Evolutionary conservation across 2,113 vertebrate genomes (phyloP).

Genomic region (Anhinga anhinga): DNA sequence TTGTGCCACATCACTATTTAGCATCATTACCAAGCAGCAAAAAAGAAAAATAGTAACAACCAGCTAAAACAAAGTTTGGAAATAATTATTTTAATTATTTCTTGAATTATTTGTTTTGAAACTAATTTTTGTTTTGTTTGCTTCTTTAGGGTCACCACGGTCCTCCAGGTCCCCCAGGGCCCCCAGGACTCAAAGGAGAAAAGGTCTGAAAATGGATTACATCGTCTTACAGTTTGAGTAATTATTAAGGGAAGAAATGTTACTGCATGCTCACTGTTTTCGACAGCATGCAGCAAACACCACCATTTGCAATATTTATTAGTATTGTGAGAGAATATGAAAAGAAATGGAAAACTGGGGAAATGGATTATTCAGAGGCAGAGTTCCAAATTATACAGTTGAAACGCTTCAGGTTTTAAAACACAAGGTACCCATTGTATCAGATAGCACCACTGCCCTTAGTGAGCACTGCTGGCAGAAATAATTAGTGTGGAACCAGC

Average conservation of each 20-base stretch:
- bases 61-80: not conserved
- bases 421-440: not conserved
- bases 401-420: not conserved
- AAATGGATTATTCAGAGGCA: not conserved
- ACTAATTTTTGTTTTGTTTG: not conserved
- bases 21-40: not conserved
- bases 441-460: not conserved
- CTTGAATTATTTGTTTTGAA: not conserved
- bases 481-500: not conserved
- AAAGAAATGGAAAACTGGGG: not conserved
- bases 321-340: not conserved
- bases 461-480: not conserved
- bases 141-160: conserved; percentile 87
- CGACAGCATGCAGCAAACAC: not conserved
- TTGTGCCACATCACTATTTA: not conserved
- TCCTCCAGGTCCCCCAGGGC: conserved; percentile 81
- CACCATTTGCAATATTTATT: not conserved
- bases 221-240: not conserved
- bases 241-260: not conserved
- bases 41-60: not conserved
- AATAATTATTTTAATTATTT: not conserved
- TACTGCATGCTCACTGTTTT: not conserved
- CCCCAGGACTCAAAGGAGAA: conserved; percentile 93
- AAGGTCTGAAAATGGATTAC: conserved; percentile 78
- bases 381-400: not conserved